Evolutionary conservation across 2,797 vertebrate species (phyloP), one percentile per base, ranked within the genome.

Genomic region (Neomorphus geoffroyi): DNA sequence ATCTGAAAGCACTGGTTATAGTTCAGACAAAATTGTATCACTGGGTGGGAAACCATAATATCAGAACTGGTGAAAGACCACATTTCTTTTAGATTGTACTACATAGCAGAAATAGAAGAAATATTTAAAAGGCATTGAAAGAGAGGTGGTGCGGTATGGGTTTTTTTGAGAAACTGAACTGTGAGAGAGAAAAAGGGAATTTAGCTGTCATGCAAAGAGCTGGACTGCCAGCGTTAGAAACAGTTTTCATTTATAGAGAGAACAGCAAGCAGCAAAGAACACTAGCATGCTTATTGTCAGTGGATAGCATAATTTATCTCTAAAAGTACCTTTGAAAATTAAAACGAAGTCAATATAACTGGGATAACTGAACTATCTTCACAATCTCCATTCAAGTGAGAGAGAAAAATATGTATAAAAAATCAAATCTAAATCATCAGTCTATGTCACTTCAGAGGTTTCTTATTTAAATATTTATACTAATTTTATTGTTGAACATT

Each of bases 111-210:
- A 86, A 94, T 39, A 92, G 62, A 93, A 90, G 50, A 90, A 90
- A 92, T 70, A 95, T 81, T 94, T 84, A 53, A 96, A 97, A 93
- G 72, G 48, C 43, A 88, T 37, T 88, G 80, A 79, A 95, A 93
- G 79, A 90, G n/a, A 80, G 19, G 23, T 60, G 32, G 64, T 65
- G 18, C 43, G 57, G 39, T 43, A 39, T 28, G 16, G 21, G 1
- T 1, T 86, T 95, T 77, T 92, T 80, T 83, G 39, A 86, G 62
- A 88, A 94, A 78, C 16, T 79, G 58, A 88, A 91, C 70, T n/a
- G 35, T 33, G 74, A 91, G 66, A 88, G 43, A 94, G 57, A 90
- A 90, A 91, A 92, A 66, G 37, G n/a, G 67, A 88, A 94, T 95
- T 83, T 80, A 90, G 61, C 37, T 95, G 69, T 86, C 89, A 91